phyloP scores from a whole-genome alignment of 64 coral and sea anemone species.

The Exaiptasia diaphana region DNA sequence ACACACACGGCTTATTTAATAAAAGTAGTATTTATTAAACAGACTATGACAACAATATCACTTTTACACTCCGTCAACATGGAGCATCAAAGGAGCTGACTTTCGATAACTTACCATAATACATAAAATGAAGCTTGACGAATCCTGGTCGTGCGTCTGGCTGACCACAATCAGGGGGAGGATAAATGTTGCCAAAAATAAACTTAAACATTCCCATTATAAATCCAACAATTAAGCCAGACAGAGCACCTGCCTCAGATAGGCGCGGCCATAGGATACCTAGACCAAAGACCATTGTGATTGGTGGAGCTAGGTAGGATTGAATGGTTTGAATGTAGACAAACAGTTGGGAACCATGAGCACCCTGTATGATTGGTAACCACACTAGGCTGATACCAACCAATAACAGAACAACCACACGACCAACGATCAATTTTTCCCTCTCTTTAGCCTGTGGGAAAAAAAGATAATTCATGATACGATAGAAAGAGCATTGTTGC shows the following conservation, averaged over 20 bases:
- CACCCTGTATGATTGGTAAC: slow-evolving; percentile 73
- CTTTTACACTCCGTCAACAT: too few relatives aligned
- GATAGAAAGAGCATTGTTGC: background rate
- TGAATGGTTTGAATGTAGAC: slow-evolving; percentile 77
- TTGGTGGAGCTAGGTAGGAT: slow-evolving; percentile 66
- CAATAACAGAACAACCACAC: slow-evolving; percentile 53
- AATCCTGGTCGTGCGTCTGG: slow-evolving; percentile 52
- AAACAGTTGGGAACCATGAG: slow-evolving; percentile 62
- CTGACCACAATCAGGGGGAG: slow-evolving; percentile 62
- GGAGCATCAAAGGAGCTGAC: too few relatives aligned
- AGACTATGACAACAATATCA: too few relatives aligned
- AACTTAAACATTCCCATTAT: slow-evolving; percentile 62
- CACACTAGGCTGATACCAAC: slow-evolving; percentile 64
- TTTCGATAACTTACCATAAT: slow-evolving; percentile 64
- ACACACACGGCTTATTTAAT: background rate
- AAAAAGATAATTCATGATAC: background rate
- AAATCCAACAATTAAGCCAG: slow-evolving; percentile 53
- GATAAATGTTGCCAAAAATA: slow-evolving; percentile 61
- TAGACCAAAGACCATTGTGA: slow-evolving; percentile 60
- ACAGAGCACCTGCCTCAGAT: slow-evolving; percentile 37
- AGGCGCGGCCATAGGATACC: slow-evolving; percentile 79
- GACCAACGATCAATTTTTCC: slow-evolving; percentile 75
- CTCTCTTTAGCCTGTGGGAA: slow-evolving; percentile 15
- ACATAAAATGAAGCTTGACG: slow-evolving; percentile 84
- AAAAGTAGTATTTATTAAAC: background rate